Evolutionary conservation across 2,113 vertebrate genomes (phyloP).

Genomic region (Zosterops hypoxanthus): DNA sequence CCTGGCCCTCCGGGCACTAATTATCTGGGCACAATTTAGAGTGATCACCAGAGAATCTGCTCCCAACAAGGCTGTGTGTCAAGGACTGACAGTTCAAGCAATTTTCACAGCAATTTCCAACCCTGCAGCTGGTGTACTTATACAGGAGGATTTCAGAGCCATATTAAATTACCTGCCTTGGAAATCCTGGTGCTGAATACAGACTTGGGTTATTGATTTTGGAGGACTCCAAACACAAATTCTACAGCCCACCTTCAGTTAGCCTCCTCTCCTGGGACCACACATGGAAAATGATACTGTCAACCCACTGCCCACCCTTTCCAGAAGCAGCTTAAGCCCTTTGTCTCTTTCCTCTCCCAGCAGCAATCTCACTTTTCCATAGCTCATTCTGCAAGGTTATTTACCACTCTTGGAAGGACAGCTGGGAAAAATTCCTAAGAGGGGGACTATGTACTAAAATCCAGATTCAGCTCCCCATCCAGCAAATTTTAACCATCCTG

Average conservation of each 20-base stretch:
- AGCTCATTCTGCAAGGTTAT: neutral
- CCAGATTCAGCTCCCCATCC: neutral
- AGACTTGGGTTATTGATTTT: slow-evolving; percentile 7
- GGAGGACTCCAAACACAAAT: neutral
- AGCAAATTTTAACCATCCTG: neutral
- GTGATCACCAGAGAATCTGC: neutral
- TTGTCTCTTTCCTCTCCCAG: neutral
- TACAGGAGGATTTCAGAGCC: neutral
- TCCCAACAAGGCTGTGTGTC: neutral
- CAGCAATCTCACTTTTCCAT: neutral
- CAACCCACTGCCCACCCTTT: neutral
- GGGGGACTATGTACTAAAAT: neutral
- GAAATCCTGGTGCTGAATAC: slow-evolving; percentile 27
- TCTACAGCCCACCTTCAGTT: neutral
- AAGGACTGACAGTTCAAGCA: neutral
- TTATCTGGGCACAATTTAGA: neutral
- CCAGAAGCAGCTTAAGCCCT: neutral
- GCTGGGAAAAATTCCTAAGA: neutral
- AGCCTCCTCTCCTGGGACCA: neutral
- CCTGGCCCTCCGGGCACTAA: neutral
- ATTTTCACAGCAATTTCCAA: neutral
- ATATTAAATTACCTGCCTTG: slow-evolving; percentile 22
- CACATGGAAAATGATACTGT: slow-evolving; percentile 23
- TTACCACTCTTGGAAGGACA: neutral
- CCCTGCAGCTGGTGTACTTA: neutral